A percentile compares a stretch with the other conserved stretches of the same genome.
Conservation (phyloP, 2,797 vertebrate genomes). For the Nasua narica region DNA sequence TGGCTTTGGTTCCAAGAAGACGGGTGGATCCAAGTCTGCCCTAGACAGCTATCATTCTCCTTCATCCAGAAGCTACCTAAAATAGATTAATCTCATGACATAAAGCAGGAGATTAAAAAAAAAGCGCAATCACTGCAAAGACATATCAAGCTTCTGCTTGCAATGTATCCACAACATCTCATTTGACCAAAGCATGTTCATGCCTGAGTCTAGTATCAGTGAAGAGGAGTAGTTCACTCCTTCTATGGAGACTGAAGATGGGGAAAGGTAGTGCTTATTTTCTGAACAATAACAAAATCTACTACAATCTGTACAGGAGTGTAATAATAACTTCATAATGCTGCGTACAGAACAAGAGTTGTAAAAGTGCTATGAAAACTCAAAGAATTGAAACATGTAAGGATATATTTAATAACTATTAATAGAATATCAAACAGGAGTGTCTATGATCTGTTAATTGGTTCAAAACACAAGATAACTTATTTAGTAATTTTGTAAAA, state of each 20-base stretch:
- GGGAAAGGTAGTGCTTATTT: not conserved
- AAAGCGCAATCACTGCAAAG: not conserved
- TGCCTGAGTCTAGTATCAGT: not conserved
- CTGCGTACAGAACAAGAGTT: not conserved
- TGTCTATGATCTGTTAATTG: not conserved
- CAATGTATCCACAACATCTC: not conserved
- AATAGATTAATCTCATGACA: not conserved
- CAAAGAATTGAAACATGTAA: not conserved
- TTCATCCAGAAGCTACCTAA: not conserved
- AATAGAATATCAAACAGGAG: not conserved
- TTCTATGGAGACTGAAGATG: not conserved
- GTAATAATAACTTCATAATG: not conserved
- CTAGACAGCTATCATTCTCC: not conserved
- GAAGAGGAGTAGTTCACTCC: not conserved
- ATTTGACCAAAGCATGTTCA: not conserved
- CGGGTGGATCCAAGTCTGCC: not conserved
- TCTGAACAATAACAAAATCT: not conserved
- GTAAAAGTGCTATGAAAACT: not conserved
- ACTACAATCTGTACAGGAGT: not conserved
- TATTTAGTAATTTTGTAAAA: not conserved
- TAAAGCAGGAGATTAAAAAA: not conserved
- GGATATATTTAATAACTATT: not conserved
- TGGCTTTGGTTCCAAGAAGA: not conserved
- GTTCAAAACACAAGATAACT: not conserved
- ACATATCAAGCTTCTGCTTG: not conserved